phyloP scores from a whole-genome alignment of 2,797 vertebrate species.

The Artibeus jamaicensis region DNA sequence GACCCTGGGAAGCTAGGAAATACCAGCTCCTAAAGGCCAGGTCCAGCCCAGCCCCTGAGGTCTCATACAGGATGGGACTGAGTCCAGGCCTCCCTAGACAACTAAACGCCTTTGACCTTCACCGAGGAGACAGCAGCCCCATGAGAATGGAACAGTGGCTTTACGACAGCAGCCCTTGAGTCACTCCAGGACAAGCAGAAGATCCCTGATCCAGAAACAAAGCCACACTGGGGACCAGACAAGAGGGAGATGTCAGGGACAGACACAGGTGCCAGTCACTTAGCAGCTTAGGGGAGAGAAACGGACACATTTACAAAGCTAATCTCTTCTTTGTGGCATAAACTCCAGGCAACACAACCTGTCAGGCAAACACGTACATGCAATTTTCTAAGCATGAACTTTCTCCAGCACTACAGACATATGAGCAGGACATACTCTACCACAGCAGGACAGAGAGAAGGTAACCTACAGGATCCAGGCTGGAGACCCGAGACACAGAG shows the following conservation, averaged over 20 bases:
- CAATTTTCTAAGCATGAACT: not conserved
- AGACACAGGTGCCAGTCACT: not conserved
- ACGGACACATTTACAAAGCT: not conserved
- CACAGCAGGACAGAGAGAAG: not conserved
- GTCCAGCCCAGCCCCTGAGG: not conserved
- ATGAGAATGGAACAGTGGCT: not conserved
- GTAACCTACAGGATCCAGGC: not conserved
- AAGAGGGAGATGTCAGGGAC: not conserved
- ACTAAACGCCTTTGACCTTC: not conserved
- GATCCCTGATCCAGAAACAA: not conserved
- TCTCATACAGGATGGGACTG: not conserved
- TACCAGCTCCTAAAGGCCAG: not conserved
- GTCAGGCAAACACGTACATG: not conserved
- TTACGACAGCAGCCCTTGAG: not conserved
- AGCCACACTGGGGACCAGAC: not conserved
- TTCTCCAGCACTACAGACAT: not conserved
- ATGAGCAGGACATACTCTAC: not conserved
- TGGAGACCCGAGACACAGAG: not conserved
- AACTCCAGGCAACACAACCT: not conserved
- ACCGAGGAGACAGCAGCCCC: not conserved
- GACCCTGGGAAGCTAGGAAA: not conserved
- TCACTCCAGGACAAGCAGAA: not conserved
- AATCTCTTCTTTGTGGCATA: not conserved
- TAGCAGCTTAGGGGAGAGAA: not conserved
- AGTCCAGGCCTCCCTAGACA: not conserved